Base-by-base conservation (phyloP, 2,888 invertebrate species). In the Cotesia congregata region DNA sequence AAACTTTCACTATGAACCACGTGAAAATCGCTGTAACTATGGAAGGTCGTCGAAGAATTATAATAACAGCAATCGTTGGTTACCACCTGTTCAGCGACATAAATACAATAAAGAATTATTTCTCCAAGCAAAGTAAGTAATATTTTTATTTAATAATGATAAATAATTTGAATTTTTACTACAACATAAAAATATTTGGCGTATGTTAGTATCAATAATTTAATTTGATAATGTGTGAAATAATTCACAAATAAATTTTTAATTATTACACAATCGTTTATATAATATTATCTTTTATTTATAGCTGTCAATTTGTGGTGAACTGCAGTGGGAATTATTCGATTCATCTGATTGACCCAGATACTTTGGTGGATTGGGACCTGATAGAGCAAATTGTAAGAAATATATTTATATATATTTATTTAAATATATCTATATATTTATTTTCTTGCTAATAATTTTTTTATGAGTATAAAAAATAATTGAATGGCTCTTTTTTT, bases 301-400 rank as follows among this genome's bases (percentile, higher is more conserved):
- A 77, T 85, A 96, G 97, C 91, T 98, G 98, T 90, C 98, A 98
- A 91, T 98, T 98, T 93, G 94, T 98, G 86, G 97, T 98, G 80
- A 94, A 94, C 87, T 92, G 93, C 83, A 93, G 92, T 86, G 95
- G 94, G 72, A 95, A 97, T 90, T 97, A 96, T 88, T 91, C 93
- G 82, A 92, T 93, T 20, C 94, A 96, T 88, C 90, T 94, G 85
- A 92, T 93, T 83, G 95, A 97, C 90, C 97, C 98, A 50, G 98
- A 98, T 91, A 91, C 93, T 70, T 92, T 98, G 74, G 95, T 98
- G 71, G 95, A 96, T 88, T 99, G 98, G 98, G 93, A 95, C 85
- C 91, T 94, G 82, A 94, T 98, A 86, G 97, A 98, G 89, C 97
- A 98, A 92, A 95, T 99, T 90, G 96, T 96, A 91, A 92, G 94